Evolutionary conservation across 2,113 vertebrate genomes (phyloP), one percentile per base, ranked within the genome.

Genomic region (Gavia stellata): DNA sequence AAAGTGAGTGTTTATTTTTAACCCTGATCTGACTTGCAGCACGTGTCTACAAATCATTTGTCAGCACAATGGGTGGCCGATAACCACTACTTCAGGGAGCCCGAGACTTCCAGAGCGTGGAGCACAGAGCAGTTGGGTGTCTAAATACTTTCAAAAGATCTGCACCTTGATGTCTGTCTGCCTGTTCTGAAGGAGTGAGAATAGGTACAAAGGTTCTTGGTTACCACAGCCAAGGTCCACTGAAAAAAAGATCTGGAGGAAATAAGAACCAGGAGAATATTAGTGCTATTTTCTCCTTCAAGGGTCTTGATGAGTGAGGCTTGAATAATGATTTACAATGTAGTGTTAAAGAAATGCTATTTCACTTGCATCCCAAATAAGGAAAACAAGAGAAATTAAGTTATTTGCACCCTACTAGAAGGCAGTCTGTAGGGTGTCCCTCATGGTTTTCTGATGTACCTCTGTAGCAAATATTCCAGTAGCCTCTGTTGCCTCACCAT

Each of bases 1-100:
- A 73, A 96, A 85, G 17, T 4, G 3, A 84, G 42, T 84, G 56
- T 85, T 95, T 93, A 58, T 96, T 96, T 96, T 95, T 94, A 96
- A 96, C 92, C 78, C 90, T 68, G 36, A 62, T 87, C 56, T 90
- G 44, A 68, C 92, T 96, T 85, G 58, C 49, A 53, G 25, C 13
- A 23, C 47, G 12, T 44, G 42, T 62, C 90, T 85, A 66, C 81
- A 92, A 92, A 85, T 96, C 13, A 47, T 88, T 91, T 96, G 66
- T 94, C 87, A 83, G 66, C 34, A 38, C 74, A 85, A 38, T 19
- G 58, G 31, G 36, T 65, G 85, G 78, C 74, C 62, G 42, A 52
- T 61, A 87, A 68, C 78, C 29, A 10, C 53, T 56, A 8, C 70
- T 82, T 90, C 26, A 84, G 52, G 18, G 18, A 26, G 16, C 23